These are phyloP conservation scores for Otocyon megalotis DNA, from an alignment of 2,113 vertebrate species.

Conservation along the genomic window DNA sequence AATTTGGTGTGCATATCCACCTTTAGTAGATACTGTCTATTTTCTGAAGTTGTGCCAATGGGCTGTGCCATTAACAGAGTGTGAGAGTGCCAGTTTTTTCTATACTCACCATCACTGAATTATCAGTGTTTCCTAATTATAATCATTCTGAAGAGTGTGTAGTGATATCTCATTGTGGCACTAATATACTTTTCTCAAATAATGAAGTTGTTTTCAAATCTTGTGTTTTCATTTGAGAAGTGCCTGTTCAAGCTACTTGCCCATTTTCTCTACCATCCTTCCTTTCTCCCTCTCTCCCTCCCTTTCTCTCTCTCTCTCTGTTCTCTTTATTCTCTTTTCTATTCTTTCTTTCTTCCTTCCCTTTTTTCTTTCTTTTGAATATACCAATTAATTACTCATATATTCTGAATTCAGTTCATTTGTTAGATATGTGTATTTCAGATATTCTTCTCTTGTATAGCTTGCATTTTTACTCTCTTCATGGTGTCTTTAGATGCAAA, in stretches of 20 bases:
- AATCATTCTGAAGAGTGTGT: not conserved
- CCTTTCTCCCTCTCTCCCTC: too few species aligned
- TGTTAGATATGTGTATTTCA: constrained; percentile 13
- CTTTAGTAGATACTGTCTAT: not conserved
- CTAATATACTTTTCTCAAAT: constrained; percentile 16
- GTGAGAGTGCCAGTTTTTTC: not conserved
- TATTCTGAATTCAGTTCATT: not conserved
- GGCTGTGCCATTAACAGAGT: not conserved
- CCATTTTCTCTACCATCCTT: not conserved
- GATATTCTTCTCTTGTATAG: not conserved
- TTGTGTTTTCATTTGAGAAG: constrained; percentile 15
- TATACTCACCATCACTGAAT: not conserved
- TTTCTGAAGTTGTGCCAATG: not conserved
- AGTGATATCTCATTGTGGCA: not conserved
- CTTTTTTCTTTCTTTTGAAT: not conserved
- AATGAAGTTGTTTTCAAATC: not conserved
- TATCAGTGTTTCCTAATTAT: not conserved
- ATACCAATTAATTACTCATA: not conserved
- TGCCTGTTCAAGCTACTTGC: constrained; percentile 21
- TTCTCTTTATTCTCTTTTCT: not conserved
- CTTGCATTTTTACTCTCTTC: constrained; percentile 19
- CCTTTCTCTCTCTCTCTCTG: too few species aligned
- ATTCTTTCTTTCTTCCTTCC: not conserved
- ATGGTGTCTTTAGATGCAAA: not conserved
- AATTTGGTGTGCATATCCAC: not conserved